Evolutionary conservation across 2,113 vertebrate species (phyloP), one percentile per base, ranked within the genome.

Genomic region (Meleagris gallopavo): DNA sequence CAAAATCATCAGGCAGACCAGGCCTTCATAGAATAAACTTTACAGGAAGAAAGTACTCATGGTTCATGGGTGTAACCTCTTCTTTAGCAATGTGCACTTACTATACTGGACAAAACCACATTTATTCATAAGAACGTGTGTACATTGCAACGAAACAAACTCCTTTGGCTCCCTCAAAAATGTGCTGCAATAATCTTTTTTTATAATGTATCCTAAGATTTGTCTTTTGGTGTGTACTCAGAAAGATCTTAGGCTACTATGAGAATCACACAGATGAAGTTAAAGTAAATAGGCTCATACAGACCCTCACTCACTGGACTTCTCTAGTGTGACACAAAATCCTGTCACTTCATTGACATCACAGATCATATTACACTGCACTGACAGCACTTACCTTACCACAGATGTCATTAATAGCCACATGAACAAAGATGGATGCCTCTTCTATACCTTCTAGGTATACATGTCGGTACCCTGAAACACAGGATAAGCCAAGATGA

Each of bases 361-460:
- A 9, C 22, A 30, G 15, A 36, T 15, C 29, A 13, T 7, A 15
- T 1, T 7, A 4, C 3, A 4, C 6, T 11, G 4, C 40, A 4
- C 18, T 2, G 29, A 2, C 8, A 32, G 60, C 66, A 97, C 99
- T 97, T 98, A 99, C 99, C 99, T 99, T 99, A 99, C 99, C 99
- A 65, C 98, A 98, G 98, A 99, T 98, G 97, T 99, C 99, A 96
- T 99, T 98, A 90, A 99, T 96, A 60, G 99, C 98, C 96, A 99
- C 97, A 19, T 99, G 99, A 92, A 99, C 99, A 80, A 99, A 99
- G 97, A 99, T 98, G 86, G 99, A 99, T 6, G 99, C 99, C 85
- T 99, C 99, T 91, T 99, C 99, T 98, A 99, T 99, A 67, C 99
- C 99, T 94, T 99, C 99, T 96, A 99, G 97, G 97, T 99, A 99